These are phyloP conservation scores for Poecilobothrus nobilitatus DNA, from an alignment of 2,888 invertebrate species.

Conservation along the genomic window DNA sequence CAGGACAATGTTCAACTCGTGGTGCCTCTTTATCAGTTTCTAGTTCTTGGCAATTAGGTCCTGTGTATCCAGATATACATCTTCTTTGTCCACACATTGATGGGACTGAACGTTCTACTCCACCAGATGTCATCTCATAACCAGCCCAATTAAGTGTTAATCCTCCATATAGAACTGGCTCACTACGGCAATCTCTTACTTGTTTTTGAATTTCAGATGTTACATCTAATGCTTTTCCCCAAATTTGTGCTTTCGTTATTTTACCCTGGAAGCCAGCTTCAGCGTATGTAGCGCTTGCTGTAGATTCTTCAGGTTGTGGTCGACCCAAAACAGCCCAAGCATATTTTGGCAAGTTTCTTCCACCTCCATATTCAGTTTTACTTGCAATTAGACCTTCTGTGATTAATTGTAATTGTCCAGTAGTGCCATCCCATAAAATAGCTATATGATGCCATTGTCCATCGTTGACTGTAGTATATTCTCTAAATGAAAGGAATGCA, in stretches of 20 bases:
- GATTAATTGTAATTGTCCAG: conserved; percentile 78
- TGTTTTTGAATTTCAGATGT: conserved; percentile 89
- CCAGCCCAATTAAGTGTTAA: conserved; percentile 88
- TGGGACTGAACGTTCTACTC: conserved; percentile 83
- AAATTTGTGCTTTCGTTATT: conserved; percentile 87
- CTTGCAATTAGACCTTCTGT: conserved; percentile 95
- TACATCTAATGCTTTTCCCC: conserved; percentile 84
- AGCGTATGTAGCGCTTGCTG: conserved; percentile 54
- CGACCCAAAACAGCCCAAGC: conserved; percentile 89
- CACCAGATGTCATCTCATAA: conserved; percentile 79
- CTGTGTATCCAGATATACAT: conserved; percentile 81
- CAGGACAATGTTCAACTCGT: conserved; percentile 81
- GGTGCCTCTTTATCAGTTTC: conserved; percentile 81
- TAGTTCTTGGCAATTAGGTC: conserved; percentile 74
- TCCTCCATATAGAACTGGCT: conserved; percentile 79
- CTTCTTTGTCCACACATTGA: conserved; percentile 84
- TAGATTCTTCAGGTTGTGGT: conserved; percentile 64
- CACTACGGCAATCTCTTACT: conserved; percentile 84
- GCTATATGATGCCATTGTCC: conserved; percentile 96
- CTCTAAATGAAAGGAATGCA: conserved; percentile 81
- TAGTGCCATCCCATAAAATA: conserved; percentile 87
- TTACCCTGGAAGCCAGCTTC: conserved; percentile 94
- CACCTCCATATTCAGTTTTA: conserved; percentile 82
- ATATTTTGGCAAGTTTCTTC: conserved; percentile 70
- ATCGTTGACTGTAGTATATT: conserved; percentile 88